Percentiles rank a stretch among this genome's conserved stretches.
Conservation (phyloP, 2,888 invertebrate genomes). For the Mechanitis mazaeus region DNA sequence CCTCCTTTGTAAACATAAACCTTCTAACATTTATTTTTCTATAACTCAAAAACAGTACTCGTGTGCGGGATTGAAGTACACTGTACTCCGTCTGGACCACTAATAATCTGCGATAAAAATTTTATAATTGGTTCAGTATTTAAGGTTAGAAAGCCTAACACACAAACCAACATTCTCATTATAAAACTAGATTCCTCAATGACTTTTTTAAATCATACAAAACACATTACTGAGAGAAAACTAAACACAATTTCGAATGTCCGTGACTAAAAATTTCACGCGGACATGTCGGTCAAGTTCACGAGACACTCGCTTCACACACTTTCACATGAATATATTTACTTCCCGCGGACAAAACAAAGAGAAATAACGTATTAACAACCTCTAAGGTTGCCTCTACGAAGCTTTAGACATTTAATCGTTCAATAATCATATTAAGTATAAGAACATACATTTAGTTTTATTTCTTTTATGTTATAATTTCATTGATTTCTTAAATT, state of each 20-base stretch:
- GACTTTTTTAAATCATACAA: neutral
- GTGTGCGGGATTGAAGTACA: too few species aligned
- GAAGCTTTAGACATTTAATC: neutral
- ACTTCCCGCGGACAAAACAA: constrained; percentile 30
- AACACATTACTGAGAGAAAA: constrained; percentile 17
- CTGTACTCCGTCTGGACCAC: too few species aligned
- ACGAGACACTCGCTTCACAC: constrained; percentile 42
- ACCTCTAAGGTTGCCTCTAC: neutral
- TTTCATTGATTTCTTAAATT: neutral
- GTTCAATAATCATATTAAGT: too few species aligned
- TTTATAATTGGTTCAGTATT: too few species aligned
- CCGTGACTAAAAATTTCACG: constrained; percentile 3
- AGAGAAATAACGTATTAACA: constrained; percentile 37
- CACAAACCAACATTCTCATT: neutral
- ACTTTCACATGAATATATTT: constrained; percentile 48
- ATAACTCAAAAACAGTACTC: too few species aligned
- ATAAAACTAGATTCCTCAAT: neutral
- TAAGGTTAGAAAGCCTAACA: too few species aligned
- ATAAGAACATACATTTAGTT: too few species aligned
- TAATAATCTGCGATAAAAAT: too few species aligned
- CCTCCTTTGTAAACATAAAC: too few species aligned
- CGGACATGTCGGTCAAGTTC: constrained; percentile 41
- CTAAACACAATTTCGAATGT: constrained; percentile 20
- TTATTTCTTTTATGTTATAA: too few species aligned
- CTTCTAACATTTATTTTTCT: too few species aligned